Evolutionary conservation across 1,140 invertebrate species (phyloP), one percentile per base, ranked within the genome.

Genomic region (Atta colombica): DNA sequence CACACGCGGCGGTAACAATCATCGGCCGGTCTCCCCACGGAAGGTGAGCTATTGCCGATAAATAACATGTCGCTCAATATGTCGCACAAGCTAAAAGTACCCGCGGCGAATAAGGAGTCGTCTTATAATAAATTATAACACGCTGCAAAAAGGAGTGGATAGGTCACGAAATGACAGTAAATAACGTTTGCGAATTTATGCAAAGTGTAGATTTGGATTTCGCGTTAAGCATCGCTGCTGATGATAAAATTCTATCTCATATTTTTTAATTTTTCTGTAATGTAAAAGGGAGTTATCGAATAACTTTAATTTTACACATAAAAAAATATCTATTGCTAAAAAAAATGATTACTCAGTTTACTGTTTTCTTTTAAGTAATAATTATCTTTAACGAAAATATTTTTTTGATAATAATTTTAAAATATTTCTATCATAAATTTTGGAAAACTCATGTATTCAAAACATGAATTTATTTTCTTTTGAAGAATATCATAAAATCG

Each of bases 21-120:
- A 49, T 55, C 28, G 45, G 53, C 49, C 61, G n/a, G 35, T 25
- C 39, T 72, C 53, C 10, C 45, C 35, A 63, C 66, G 65, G 49
- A 49, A 63, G 45, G 53, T 61, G 80, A 84, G 69, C 69, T 61
- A 74, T 58, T n/a, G 45, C 49, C 77, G 74, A 12, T 68, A 68
- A 85, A 85, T 55, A 77, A 85, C 82, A 78, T 14, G 72, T 65
- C 82, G 72, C 35, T 77, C 74, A 65, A 85, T 77, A 85, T 78
- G 74, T 85, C 72, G 51, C 60, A 28, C 58, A 35, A 82, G 71
- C 16, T 21, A 72, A 10, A 18, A 61, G 39, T 61, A 74, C 18
- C 18, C 31, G 14, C 63, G 65, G 31, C 51, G 53, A 60, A 72
- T 72, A 72, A 60, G 53, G n/a, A 60, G 25, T 25, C 78, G 55